phyloP scores from a whole-genome alignment of 2,797 vertebrate species.

The Malacoraja senta region DNA sequence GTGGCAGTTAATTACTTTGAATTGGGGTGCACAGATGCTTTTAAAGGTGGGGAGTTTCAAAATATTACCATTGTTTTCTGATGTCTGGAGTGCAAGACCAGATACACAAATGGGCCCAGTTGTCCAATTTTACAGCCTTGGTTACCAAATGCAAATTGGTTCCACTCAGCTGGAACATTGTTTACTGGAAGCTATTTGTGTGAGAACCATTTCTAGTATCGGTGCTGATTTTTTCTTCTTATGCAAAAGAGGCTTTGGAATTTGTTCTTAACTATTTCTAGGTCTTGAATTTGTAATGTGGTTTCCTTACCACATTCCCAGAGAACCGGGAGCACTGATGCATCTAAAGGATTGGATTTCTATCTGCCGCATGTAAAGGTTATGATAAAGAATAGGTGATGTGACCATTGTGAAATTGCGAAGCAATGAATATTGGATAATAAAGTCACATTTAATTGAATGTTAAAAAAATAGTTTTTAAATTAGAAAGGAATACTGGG shows the following conservation, averaged over 20 bases:
- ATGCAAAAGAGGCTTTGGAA: too few species aligned
- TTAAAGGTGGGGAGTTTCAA: background rate
- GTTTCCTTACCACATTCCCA: too few species aligned
- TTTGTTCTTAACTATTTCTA: too few species aligned
- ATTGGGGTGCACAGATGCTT: background rate
- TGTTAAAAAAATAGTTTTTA: background rate
- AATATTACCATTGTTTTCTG: background rate
- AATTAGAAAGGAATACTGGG: background rate
- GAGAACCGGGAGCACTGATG: too few species aligned
- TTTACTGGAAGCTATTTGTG: background rate
- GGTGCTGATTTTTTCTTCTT: too few species aligned
- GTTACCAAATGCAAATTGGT: background rate
- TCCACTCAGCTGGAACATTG: background rate
- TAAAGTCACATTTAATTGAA: background rate
- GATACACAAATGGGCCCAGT: background rate
- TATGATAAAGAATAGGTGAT: too few species aligned
- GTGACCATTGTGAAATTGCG: background rate
- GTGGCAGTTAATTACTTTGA: background rate
- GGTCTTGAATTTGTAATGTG: too few species aligned
- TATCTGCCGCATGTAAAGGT: too few species aligned
- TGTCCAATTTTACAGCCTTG: background rate
- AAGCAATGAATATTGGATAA: background rate
- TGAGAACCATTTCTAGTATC: background rate
- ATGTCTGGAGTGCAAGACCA: background rate
- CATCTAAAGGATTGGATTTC: too few species aligned